Base-by-base conservation (phyloP, 2,888 invertebrate species). In the Drosophila rubida region DNA sequence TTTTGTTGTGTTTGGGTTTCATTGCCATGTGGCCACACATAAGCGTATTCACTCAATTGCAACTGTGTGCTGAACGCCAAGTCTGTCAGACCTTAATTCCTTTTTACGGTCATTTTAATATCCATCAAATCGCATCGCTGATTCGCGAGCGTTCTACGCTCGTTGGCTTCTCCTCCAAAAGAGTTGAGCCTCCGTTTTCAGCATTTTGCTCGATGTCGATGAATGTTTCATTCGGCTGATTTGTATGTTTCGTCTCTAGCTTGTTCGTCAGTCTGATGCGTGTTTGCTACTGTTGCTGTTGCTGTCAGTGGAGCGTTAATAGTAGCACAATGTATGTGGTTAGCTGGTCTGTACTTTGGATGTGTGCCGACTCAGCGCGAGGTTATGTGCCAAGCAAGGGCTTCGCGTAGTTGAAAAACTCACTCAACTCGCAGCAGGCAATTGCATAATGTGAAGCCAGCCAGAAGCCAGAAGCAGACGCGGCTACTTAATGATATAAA, bases 101-200 rank as follows among this genome's bases (percentile, higher is more conserved):
- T 90, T 91, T 90, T 91, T 91, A 91, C 91, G 91, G 91, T 91
- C 90, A 91, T 91, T 91, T 91, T 90, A 89, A 90, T 91, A 91
- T 89, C 89, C 90, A 91, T 89, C 90, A 90, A 90, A 88, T 89
- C 90, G 90, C 86, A 90, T 88, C 90, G 87, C 88, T 90, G 89
- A 87, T 87, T 90, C 80, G 72, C 70, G 76, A 71, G 74, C 70
- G 76, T 87, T 87, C 76, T 82, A 86, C 83, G 88, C 83, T 78
- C 71, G 80, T 75, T 83, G 83, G 68, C 70, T 87, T 83, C 75
- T 73, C 55, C 64, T 46, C 42, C 25, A 30, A 54, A 41, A 42
- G 9, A 19, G 19, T 23, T 35, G 9, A 61, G 58, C 55, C 71
- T 69, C 37, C 45, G 32, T 23, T 68, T 73, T 80, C 74, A 80